Conservation (phyloP, 1,140 invertebrate species). For the Tetramorium alpestre region DNA sequence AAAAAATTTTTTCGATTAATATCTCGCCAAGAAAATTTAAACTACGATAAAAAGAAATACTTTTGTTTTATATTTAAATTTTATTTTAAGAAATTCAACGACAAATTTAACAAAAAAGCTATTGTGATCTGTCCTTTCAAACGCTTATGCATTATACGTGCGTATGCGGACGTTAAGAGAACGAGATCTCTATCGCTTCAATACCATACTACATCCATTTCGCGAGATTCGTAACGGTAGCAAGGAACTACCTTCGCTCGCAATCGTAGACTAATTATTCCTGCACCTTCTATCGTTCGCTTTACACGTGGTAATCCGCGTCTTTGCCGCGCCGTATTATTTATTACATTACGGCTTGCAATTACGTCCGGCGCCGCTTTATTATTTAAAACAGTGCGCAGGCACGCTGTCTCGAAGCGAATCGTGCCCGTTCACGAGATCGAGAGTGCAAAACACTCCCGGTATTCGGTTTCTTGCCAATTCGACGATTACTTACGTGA, state of each 20-base stretch:
- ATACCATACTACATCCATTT: slow-evolving; percentile 56
- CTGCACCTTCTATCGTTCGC: slow-evolving; percentile 3
- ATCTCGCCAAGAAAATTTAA: not conserved
- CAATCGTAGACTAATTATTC: slow-evolving; percentile 65
- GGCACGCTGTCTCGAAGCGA: not conserved
- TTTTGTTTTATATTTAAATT: not conserved
- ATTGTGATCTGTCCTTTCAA: not conserved
- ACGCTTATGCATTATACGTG: not conserved
- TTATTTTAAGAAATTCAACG: not conserved
- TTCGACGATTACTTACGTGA: not conserved
- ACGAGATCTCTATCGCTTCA: slow-evolving; percentile 61
- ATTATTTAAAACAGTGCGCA: slow-evolving; percentile 25
- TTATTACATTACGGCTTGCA: slow-evolving; percentile 41
- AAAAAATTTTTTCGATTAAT: not conserved
- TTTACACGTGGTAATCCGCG: slow-evolving; percentile 24
- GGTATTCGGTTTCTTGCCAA: not conserved
- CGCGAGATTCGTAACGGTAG: slow-evolving; percentile 76
- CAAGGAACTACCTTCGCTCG: slow-evolving; percentile 68
- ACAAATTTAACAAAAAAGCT: not conserved
- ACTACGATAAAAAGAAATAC: not conserved
- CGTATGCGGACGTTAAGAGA: slow-evolving; percentile 11
- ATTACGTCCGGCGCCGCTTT: slow-evolving; percentile 35
- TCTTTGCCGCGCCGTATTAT: slow-evolving; percentile 19
- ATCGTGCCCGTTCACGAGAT: not conserved
- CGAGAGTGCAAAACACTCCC: not conserved